Evolutionary conservation across 2,888 invertebrate species (phyloP).

Genomic region (Folsomia manolachei): DNA sequence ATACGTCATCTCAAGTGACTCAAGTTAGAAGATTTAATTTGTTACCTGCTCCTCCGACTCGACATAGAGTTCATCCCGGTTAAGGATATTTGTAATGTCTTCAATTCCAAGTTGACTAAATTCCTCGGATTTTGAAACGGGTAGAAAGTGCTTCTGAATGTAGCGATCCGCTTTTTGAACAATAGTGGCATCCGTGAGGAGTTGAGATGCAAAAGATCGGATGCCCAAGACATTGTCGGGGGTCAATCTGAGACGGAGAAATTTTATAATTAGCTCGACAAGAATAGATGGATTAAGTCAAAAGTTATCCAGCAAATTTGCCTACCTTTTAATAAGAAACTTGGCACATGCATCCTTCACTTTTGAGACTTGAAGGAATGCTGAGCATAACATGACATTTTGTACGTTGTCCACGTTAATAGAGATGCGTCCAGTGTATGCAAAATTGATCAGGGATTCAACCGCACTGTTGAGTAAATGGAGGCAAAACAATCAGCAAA

Average conservation of each 20-base stretch:
- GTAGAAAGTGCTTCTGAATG: conserved; percentile 74
- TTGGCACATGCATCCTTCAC: conserved; percentile 80
- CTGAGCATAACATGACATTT: conserved; percentile 77
- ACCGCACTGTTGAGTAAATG: conserved; percentile 61
- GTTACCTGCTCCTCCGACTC: conserved; percentile 68
- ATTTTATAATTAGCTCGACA: neutral
- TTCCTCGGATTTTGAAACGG: conserved; percentile 73
- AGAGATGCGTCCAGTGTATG: conserved; percentile 74
- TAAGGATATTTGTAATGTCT: conserved; percentile 68
- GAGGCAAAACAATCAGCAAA: conserved; percentile 53
- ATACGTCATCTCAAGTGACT: neutral
- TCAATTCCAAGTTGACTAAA: conserved; percentile 64
- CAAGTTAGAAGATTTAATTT: neutral
- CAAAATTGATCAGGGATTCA: conserved; percentile 78
- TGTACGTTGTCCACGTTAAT: conserved; percentile 79
- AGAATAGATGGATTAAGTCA: neutral
- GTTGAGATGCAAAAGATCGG: conserved; percentile 75
- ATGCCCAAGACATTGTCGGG: conserved; percentile 78
- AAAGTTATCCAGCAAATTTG: neutral
- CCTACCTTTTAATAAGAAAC: conserved; percentile 69
- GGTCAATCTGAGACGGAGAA: conserved; percentile 61
- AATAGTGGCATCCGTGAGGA: conserved; percentile 67
- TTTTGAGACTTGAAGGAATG: conserved; percentile 73
- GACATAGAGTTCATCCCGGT: conserved; percentile 74
- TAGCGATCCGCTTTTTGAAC: conserved; percentile 74